Base-by-base conservation (phyloP, 2,797 vertebrate species). In the Chaetodon trifasciatus region DNA sequence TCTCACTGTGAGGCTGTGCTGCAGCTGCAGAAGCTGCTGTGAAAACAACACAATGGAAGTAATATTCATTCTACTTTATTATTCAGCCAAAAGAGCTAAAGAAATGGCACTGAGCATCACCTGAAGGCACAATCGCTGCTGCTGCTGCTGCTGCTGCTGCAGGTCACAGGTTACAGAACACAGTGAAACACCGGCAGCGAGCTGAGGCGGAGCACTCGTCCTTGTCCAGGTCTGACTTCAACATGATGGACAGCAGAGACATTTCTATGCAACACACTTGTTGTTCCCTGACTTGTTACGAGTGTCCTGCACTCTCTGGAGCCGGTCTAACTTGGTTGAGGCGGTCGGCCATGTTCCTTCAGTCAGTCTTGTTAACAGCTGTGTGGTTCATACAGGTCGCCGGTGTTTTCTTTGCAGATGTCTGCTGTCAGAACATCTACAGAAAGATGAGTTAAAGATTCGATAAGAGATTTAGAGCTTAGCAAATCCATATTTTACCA, bases 401-500 rank as follows among this genome's bases (percentile, higher is more conserved):
- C 23, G 4, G 5, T 16, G 56, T 21, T 50, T 10, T 47, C 17
- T 28, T 32, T 53, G 28, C 50, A 13, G 23, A 12, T 53, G 47
- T 37, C n/a, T 42, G 2, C 40, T 63, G 21, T 37, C 61, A 40
- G n/a, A 50, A 6, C 5, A 55, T 52, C n/a, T 24, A 12, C 42
- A n/a, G 23, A 65, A n/a, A 44, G 23, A 55, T 28, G 7, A 64
- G 37, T 53, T 40, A 62, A 64, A 60, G 44, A 73, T 44, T 66
- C 15, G 1, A 56, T 64, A 16, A 50, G 47, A 56, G 60, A 83
- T 2, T 23, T 19, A 0, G 35, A 64, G 40, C 21, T 63, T 17
- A 44, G 52, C 40, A 49, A 75, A 70, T 75, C 21, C n/a, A 10
- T 72, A 49, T 81, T 79, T 49, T 24, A 35, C 2, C 23, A 50